Base-by-base conservation (phyloP, 2,797 vertebrate species). In the Syngnathus acus region DNA sequence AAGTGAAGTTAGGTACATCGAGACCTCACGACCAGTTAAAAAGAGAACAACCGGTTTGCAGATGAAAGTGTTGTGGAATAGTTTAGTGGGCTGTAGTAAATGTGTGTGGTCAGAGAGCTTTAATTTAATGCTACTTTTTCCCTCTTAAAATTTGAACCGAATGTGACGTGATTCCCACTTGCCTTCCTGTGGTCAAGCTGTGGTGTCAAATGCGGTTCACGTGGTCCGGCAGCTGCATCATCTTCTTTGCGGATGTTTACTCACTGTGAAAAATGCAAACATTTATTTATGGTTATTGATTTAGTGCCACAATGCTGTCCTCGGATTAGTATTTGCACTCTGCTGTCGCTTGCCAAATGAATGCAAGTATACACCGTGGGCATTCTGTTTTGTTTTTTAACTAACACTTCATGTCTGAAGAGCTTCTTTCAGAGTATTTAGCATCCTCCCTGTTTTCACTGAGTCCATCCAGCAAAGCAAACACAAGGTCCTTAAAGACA, bases 351-450 rank as follows among this genome's bases (percentile, higher is more conserved):
- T 21, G 50, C 21, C n/a, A 53, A 21, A 23, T 53, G 19, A 59
- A 39, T 55, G 11, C 54, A 7, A 14, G 53, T 26, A 54, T 54
- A 55, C 1, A 11, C 57, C 1, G 3, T 39, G 9, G 37, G n/a
- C 57, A 26, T 26, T 26, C 26, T 26, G 26, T 67, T 74, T 77
- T 64, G 82, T 80, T 83, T 77, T 73, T 62, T 57, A 72, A 71
- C 2, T n/a, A 72, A 72, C 77, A 68, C 80, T 78, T 80, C 74
- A 78, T 76, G 80, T 79, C 74, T 85, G 70, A 83, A 69, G 85
- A 84, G 77, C 58, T 69, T 83, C 83, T 86, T 87, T 86, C 84
- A 51, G 68, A 43, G 21, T 42, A 65, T 78, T 82, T 76, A 82
- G 76, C 68, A 77, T 80, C 75, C 63, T 45, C 53, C 5, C 11